Evolutionary conservation across 2,797 vertebrate genomes (phyloP).

Genomic region (Macropodus opercularis): DNA sequence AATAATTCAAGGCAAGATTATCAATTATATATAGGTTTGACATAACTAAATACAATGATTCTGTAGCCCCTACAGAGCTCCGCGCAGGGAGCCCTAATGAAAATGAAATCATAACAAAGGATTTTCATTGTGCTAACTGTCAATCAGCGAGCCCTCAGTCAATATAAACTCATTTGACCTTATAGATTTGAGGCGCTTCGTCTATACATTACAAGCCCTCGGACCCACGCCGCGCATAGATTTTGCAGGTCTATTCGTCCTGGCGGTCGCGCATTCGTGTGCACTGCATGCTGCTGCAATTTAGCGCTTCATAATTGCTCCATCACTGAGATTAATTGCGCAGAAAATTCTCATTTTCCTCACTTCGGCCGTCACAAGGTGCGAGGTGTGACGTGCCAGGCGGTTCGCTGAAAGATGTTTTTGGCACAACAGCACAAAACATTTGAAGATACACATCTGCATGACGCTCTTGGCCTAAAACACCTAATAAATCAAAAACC

Average conservation of each 20-base stretch:
- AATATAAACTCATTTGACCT: slow-evolving; percentile 55
- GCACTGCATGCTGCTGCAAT: slow-evolving; percentile 46
- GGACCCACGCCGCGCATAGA: slow-evolving; percentile 11
- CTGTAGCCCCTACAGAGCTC: slow-evolving; percentile 42
- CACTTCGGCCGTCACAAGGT: slow-evolving; percentile 46
- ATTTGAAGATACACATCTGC: not conserved
- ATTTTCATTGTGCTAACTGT: slow-evolving; percentile 58
- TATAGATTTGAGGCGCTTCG: slow-evolving; percentile 46
- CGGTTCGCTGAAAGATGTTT: slow-evolving; percentile 39
- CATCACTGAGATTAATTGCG: slow-evolving; percentile 71
- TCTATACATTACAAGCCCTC: slow-evolving; percentile 32
- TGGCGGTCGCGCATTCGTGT: slow-evolving; percentile 19
- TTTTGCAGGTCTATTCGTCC: slow-evolving; percentile 55
- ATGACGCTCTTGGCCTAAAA: fast-evolving
- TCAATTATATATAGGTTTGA: slow-evolving; percentile 76
- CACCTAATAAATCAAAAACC: not conserved
- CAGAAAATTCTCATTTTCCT: slow-evolving; percentile 71
- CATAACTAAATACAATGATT: slow-evolving; percentile 64
- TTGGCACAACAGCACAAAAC: not conserved
- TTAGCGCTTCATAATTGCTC: slow-evolving; percentile 67
- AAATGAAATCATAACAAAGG: slow-evolving; percentile 49
- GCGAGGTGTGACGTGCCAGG: slow-evolving; percentile 47
- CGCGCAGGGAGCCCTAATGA: slow-evolving; percentile 26
- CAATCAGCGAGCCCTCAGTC: slow-evolving; percentile 59
- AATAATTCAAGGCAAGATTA: slow-evolving; percentile 68